These are phyloP conservation scores for Cassiopea andromeda DNA, from an alignment of 30 jellyfish, hydroid and myxozoan genomes.

Conservation along the genomic window DNA sequence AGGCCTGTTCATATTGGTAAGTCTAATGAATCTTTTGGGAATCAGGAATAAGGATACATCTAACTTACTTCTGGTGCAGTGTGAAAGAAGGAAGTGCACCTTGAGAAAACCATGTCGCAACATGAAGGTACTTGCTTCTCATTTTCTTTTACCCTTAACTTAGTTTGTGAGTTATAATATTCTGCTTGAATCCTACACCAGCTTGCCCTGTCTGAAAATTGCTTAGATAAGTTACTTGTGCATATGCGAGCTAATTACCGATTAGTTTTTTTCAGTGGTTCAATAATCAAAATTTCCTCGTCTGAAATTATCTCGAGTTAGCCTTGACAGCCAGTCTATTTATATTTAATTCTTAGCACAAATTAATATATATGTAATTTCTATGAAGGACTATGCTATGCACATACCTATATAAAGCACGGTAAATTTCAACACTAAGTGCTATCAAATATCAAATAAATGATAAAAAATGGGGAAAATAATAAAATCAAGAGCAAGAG, in stretches of 20 bases:
- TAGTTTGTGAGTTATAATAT: background rate
- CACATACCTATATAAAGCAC: no score
- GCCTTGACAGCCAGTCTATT: no score
- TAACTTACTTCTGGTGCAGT: background rate
- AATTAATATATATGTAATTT: no score
- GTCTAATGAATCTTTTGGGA: conserved; percentile 26
- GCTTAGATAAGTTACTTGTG: background rate
- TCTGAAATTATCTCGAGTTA: no score
- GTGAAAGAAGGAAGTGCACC: conserved; percentile 9
- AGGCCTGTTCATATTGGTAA: conserved; percentile 19
- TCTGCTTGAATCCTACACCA: background rate
- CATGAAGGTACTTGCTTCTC: conserved; percentile 9
- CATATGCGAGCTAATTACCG: background rate
- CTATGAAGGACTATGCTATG: no score
- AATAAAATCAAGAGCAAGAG: no score
- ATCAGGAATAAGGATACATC: conserved; percentile 5
- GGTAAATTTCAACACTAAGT: no score
- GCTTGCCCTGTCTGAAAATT: background rate
- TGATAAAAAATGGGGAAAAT: no score
- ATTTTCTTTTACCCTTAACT: background rate
- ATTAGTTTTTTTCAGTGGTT: no score
- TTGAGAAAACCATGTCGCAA: conserved; percentile 8
- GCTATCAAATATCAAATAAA: no score
- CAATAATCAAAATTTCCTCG: no score
- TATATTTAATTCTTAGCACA: no score